Evolutionary conservation across 2,797 vertebrate genomes (phyloP), one percentile per base, ranked within the genome.

Genomic region (Danionella dracula): DNA sequence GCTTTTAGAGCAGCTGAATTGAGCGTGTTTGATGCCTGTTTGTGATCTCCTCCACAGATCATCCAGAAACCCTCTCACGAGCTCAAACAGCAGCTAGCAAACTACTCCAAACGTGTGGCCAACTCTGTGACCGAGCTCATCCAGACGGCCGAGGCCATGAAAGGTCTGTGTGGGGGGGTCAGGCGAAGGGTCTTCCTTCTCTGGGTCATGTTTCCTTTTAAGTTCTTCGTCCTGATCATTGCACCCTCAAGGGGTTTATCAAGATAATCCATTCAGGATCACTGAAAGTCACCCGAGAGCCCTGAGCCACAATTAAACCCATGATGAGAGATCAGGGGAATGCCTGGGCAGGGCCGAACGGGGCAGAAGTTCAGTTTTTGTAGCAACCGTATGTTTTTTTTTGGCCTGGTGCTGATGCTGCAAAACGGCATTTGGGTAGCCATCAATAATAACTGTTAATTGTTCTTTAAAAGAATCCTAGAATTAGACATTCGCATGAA

Each of bases 111-210:
- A 70, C 89, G 89, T 0, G 93, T 94, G 59, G 93, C 93, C 2
- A 89, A 91, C 55, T 94, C 91, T 0, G 93, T 94, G 71, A 93
- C 93, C 0, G 93, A 94, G 74, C 92, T 93, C 75, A 94, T 94
- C 79, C 93, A 94, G 81, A 91, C 92, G 2, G 92, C 93, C 0
- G 93, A 94, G 75, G 92, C 93, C 81, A 94, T 94, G 93, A 94
- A 94, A 82, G 93, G 93, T 93, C 61, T 27, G 23, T 27, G 32
- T 34, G 32, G 8, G 32, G 8, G 16, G 7, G 4, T 17, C 6
- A 27, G 23, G 6, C 6, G 23, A 27, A 6, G 23, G 23, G 23
- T 27, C 6, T 27, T 54, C 19, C 35, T 48, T 34, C 57, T 60
- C 6, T 27, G 42, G 49, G 38, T 38, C 46, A 23, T 45, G 57